phyloP scores from a whole-genome alignment of 2,888 invertebrate genomes.

The Antheraea yamamai region DNA sequence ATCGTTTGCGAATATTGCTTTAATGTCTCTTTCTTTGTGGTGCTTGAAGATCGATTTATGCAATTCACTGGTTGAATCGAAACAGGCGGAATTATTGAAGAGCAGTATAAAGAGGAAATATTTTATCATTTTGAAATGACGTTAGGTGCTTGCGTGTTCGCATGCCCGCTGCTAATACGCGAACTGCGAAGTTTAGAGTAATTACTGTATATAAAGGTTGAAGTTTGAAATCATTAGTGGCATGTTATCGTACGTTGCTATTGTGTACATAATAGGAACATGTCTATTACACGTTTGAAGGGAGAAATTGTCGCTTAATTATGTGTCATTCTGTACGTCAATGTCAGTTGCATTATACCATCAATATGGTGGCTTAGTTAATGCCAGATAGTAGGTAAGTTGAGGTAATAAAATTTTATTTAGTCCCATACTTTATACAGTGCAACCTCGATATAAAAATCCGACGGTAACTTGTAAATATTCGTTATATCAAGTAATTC shows the following conservation, averaged over 20 bases:
- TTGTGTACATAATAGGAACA: conserved; percentile 61
- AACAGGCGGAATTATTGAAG: conserved; percentile 33
- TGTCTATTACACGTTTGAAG: conserved; percentile 69
- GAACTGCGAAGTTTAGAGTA: conserved; percentile 56
- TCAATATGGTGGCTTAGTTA: not conserved
- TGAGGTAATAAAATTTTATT: not conserved
- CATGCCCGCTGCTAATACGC: conserved; percentile 27
- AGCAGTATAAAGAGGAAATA: conserved; percentile 40
- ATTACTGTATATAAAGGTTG: conserved; percentile 41
- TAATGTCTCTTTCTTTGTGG: conserved; percentile 52
- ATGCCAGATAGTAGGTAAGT: not conserved
- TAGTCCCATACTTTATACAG: not conserved
- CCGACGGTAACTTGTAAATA: too few relatives aligned
- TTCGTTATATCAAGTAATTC: too few relatives aligned
- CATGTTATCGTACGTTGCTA: conserved; percentile 47
- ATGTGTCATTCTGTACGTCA: conserved; percentile 27
- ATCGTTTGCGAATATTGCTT: conserved; percentile 60
- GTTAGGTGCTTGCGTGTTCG: conserved; percentile 17
- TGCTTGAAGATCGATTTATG: conserved; percentile 58
- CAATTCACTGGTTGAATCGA: conserved; percentile 41
- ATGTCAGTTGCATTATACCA: conserved; percentile 24
- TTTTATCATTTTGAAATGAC: conserved; percentile 43
- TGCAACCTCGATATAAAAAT: too few relatives aligned
- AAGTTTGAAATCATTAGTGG: conserved; percentile 61
- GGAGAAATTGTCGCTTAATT: conserved; percentile 48